Evolutionary conservation across 2,888 invertebrate species (phyloP).

Genomic region (Teinopalpus imperialis): DNA sequence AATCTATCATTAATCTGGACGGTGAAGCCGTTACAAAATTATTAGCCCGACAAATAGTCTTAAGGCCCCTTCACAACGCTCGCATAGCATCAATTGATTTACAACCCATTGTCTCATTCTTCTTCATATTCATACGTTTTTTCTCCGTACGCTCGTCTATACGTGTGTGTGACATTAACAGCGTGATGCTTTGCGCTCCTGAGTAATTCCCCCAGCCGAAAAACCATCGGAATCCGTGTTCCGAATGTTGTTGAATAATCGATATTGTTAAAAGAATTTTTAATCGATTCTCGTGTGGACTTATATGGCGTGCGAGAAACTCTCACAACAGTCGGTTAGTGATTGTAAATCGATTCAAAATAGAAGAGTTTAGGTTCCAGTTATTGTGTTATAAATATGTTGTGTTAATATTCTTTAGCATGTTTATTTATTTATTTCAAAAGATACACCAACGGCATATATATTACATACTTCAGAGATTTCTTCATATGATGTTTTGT

Average conservation of each 20-base stretch:
- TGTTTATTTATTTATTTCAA: no score
- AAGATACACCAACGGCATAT: no score
- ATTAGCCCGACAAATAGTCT: slow-evolving; percentile 28
- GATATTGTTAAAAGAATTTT: slow-evolving; percentile 23
- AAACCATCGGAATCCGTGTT: slow-evolving; percentile 24
- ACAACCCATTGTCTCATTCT: slow-evolving; percentile 24
- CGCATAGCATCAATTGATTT: slow-evolving; percentile 27
- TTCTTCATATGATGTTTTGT: no score
- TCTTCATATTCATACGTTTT: slow-evolving; percentile 29
- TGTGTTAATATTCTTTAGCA: no score
- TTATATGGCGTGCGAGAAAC: slow-evolving; percentile 7
- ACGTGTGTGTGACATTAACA: slow-evolving; percentile 33
- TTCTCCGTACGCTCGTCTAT: slow-evolving; percentile 28
- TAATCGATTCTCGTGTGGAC: slow-evolving; percentile 27
- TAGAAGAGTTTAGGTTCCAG: no score
- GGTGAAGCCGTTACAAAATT: slow-evolving; percentile 23
- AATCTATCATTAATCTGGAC: neutral
- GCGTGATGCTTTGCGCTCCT: slow-evolving; percentile 39
- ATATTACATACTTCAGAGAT: no score
- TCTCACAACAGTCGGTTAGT: neutral
- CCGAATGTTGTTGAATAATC: slow-evolving; percentile 23
- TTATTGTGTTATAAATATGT: no score
- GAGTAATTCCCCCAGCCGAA: slow-evolving; percentile 24
- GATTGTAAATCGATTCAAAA: slow-evolving; percentile 8
- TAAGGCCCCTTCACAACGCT: slow-evolving; percentile 20